These are phyloP conservation scores for Leptodirus hochenwartii DNA, from an alignment of 2,888 invertebrate genomes.

Conservation along the genomic window DNA sequence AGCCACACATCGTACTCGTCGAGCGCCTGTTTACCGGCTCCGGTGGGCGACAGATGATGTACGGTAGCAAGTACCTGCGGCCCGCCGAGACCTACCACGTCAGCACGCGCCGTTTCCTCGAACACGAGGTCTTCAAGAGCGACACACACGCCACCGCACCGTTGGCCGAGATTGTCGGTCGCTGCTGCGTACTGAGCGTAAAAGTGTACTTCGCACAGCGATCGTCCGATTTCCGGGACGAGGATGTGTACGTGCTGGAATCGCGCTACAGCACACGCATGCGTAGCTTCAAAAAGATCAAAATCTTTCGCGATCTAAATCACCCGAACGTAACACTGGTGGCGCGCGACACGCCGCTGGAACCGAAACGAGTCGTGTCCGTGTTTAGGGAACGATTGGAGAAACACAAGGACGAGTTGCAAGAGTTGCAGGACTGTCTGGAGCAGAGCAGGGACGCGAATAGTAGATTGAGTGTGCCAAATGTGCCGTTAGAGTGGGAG, in stretches of 20 bases:
- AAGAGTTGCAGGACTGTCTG: constrained; percentile 67
- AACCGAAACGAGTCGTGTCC: constrained; percentile 76
- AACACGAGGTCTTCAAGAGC: constrained; percentile 84
- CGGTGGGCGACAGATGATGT: constrained; percentile 69
- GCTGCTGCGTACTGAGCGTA: constrained; percentile 85
- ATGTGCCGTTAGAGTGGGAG: no score
- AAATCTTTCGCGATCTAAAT: constrained; percentile 47
- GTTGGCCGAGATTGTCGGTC: constrained; percentile 67
- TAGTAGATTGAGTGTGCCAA: no score
- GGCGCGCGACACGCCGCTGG: constrained; percentile 53
- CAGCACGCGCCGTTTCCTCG: constrained; percentile 84
- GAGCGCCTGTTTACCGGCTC: constrained; percentile 78
- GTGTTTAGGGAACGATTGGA: constrained; percentile 83
- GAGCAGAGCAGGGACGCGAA: no score
- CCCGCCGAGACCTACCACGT: constrained; percentile 95
- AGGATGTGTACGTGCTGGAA: constrained; percentile 94
- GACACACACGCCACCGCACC: constrained; percentile 73
- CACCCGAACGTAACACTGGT: constrained; percentile 43
- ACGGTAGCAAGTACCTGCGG: constrained; percentile 79
- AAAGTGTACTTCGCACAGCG: constrained; percentile 83
- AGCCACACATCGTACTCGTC: constrained; percentile 67
- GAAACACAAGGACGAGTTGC: constrained; percentile 78
- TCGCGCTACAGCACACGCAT: constrained; percentile 77
- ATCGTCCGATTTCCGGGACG: constrained; percentile 71
- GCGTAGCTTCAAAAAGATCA: constrained; percentile 86